Percentiles rank a stretch among this genome's conserved stretches.
Evolutionary conservation across 2,888 invertebrate species (phyloP).

Genomic region (Caenorhabditis afra): DNA sequence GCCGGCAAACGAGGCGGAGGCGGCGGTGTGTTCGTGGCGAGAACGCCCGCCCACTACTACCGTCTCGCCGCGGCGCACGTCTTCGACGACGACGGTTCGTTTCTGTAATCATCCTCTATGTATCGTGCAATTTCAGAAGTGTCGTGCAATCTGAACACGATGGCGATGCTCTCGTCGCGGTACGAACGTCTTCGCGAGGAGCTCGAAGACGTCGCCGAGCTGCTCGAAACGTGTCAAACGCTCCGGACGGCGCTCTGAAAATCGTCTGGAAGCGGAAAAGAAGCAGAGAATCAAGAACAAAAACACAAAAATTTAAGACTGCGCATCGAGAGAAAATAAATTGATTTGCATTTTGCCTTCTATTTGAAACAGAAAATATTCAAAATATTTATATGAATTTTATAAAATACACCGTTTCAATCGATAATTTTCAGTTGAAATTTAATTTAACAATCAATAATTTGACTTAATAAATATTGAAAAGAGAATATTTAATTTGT

Average conservation of each 20-base stretch:
- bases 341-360: neutral
- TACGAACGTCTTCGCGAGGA: constrained; percentile 40
- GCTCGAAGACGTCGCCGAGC: constrained; percentile 23
- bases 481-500: neutral
- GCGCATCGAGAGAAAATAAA: neutral
- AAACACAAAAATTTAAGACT: neutral
- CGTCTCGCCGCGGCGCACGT: constrained; percentile 6
- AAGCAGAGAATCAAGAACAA: constrained; percentile 4
- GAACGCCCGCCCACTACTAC: constrained; percentile 43
- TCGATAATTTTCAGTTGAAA: constrained; percentile 2
- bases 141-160: constrained; percentile 25
- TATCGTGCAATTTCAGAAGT: constrained; percentile 12
- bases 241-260: constrained; percentile 23
- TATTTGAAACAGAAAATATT: neutral
- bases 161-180: constrained; percentile 25
- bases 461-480: neutral
- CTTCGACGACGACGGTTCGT: constrained; percentile 27
- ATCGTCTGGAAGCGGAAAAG: neutral
- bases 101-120: too few species aligned
- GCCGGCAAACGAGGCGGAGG: constrained; percentile 53
- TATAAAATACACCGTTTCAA: constrained; percentile 42
- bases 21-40: constrained; percentile 17
- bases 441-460: too few species aligned
- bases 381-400: constrained; percentile 3
- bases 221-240: constrained; percentile 49